Base-by-base conservation (phyloP, 2,797 vertebrate species). In the Selene dorsalis region DNA sequence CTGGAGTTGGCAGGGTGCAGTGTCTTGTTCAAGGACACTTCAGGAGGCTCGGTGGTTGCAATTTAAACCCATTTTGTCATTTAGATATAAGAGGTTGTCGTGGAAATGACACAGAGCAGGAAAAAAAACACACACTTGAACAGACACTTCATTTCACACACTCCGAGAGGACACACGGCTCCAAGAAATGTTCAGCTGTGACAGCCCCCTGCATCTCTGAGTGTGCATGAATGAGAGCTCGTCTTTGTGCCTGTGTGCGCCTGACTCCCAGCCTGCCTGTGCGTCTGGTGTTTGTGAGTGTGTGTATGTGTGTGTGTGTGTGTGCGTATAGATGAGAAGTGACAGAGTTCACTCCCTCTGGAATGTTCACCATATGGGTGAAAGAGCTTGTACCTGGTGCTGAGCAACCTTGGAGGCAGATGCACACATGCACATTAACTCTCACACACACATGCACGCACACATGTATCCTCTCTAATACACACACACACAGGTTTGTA, bases 291-390 rank as follows among this genome's bases (percentile, higher is more conserved):
- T 52, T 55, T 47, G 66, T 28, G 53, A 32, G 67, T 58, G 59
- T 26, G 60, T 26, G 39, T 69, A 67, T 35, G 56, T 45, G 63
- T 67, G 59, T 63, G 52, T 16, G 30, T 32, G 62, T 48, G 30
- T 74, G 55, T 71, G 75, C 75, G 66, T 75, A 4, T 57, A 63
- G 74, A 90, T 89, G 74, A 77, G 71, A 88, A 84, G 88, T 79
- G 90, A 92, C 88, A 90, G 80, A 77, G 80, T 80, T 81, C 4
- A 14, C 71, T 85, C 88, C 88, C 87, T 83, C 82, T 76, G 82
- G 87, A 91, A 80, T 77, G 69, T 80, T 89, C 80, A 82, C 88
- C 91, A 90, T 92, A 90, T 89, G 89, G 85, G 80, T 83, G 80
- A 89, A 75, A 72, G 87, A 85, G 77, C 79, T 85, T 88, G 86